Percentiles rank a stretch among this genome's conserved stretches.
phyloP scores from a whole-genome alignment of 2,113 vertebrate species.

The Axis porcinus region DNA sequence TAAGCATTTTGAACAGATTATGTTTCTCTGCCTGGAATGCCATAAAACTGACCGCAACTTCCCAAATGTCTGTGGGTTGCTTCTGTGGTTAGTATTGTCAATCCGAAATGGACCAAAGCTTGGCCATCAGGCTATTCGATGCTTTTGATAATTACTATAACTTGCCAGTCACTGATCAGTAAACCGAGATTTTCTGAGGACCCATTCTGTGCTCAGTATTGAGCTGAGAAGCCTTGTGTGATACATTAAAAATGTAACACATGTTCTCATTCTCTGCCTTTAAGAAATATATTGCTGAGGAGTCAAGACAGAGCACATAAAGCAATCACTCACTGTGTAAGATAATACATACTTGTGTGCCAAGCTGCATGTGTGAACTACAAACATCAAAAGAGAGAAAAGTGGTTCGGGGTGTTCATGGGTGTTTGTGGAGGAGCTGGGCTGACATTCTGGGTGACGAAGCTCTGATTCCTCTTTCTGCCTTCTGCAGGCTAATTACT shows the following conservation, averaged over 20 bases:
- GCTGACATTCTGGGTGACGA: not conserved
- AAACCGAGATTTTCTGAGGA: not conserved
- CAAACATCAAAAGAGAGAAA: not conserved
- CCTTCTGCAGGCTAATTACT: not conserved
- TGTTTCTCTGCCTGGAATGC: not conserved
- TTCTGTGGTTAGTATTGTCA: not conserved
- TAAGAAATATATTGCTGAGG: not conserved
- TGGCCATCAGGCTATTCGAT: not conserved
- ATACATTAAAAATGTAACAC: not conserved
- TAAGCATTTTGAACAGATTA: not conserved
- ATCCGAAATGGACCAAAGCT: not conserved
- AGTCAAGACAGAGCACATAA: not conserved
- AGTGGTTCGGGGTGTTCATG: not conserved
- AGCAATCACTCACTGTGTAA: not conserved
- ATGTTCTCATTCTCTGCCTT: not conserved
- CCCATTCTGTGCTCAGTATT: not conserved
- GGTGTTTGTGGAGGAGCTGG: not conserved
- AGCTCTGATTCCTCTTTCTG: not conserved
- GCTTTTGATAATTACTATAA: not conserved
- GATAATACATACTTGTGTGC: not conserved
- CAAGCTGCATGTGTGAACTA: not conserved
- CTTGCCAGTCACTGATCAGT: not conserved
- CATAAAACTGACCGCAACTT: not conserved
- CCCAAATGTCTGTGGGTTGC: too few species aligned
- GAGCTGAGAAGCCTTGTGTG: not conserved